Percentiles rank a stretch among this genome's conserved stretches.
Conservation (phyloP, 2,797 vertebrate genomes). For the Sebastes hopkinsi region DNA sequence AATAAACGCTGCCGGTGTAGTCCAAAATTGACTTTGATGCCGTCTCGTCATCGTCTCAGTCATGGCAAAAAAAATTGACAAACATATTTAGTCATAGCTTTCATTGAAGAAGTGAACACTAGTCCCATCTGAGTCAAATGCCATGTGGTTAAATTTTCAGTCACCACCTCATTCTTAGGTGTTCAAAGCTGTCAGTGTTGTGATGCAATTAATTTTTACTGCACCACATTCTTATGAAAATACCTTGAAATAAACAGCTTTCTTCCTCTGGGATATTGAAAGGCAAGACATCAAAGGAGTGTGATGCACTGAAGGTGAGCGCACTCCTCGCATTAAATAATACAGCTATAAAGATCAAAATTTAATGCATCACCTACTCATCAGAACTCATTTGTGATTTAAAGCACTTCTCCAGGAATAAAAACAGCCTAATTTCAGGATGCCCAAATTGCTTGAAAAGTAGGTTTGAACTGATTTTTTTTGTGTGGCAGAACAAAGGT, state of each 20-base stretch:
- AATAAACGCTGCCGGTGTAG: too few species aligned
- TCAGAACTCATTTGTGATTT: conserved; percentile 64
- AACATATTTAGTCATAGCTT: not conserved
- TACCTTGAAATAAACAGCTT: conserved; percentile 56
- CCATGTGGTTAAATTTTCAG: not conserved
- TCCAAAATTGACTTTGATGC: not conserved
- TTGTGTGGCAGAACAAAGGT: conserved; percentile 44
- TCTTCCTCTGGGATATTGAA: conserved; percentile 41
- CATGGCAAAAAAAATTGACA: not conserved
- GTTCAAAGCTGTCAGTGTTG: conserved; percentile 14
- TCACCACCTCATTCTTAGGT: conserved; percentile 5
- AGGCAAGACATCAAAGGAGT: conserved; percentile 57
- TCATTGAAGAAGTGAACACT: not conserved
- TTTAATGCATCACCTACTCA: conserved; percentile 57
- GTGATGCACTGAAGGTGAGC: conserved; percentile 55
- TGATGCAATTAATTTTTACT: conserved; percentile 21
- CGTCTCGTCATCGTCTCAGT: not conserved
- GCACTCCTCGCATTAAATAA: conserved; percentile 51
- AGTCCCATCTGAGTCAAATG: not conserved
- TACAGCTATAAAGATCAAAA: conserved; percentile 53
- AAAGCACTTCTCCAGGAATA: conserved; percentile 47
- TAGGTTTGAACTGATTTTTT: conserved; percentile 6
- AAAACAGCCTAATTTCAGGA: conserved; percentile 52
- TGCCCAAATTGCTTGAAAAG: conserved; percentile 42
- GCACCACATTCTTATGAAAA: conserved; percentile 35